Percentiles rank a stretch among this genome's conserved stretches.
Evolutionary conservation across 2,888 invertebrate species (phyloP).

Genomic region (Nemurella pictetii): DNA sequence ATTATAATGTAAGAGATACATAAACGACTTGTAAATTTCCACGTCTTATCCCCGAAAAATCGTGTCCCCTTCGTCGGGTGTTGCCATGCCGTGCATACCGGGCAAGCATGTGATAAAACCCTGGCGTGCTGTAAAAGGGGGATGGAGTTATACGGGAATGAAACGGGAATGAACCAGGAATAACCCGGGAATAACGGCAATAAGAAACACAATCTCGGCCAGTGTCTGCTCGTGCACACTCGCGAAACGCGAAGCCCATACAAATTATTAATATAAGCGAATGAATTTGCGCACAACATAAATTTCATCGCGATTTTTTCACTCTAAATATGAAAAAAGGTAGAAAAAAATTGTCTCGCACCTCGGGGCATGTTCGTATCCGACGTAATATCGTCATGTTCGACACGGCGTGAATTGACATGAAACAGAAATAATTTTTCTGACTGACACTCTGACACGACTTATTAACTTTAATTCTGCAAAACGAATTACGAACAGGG

Average conservation of each 20-base stretch:
- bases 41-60: not conserved
- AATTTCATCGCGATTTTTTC: not conserved
- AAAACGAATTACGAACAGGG: conserved; percentile 18
- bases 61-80: not conserved
- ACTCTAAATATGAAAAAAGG: not conserved
- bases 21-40: not conserved
- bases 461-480: conserved; percentile 23
- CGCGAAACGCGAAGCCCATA: not conserved
- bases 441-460: conserved; percentile 7
- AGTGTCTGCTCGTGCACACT: not conserved
- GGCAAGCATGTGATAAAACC: not conserved
- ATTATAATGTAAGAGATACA: not conserved
- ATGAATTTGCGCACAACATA: not conserved
- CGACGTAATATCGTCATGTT: not conserved
- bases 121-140: not conserved
- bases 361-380: not conserved
- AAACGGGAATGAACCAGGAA: no score
- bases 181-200: not conserved
- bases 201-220: not conserved
- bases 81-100: no score
- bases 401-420: not conserved
- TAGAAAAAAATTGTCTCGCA: not conserved
- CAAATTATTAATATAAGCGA: not conserved
- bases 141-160: not conserved
- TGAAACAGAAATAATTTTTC: not conserved